These are phyloP conservation scores for Chironomus tentans DNA, from an alignment of 2,888 invertebrate genomes.

Conservation along the genomic window DNA sequence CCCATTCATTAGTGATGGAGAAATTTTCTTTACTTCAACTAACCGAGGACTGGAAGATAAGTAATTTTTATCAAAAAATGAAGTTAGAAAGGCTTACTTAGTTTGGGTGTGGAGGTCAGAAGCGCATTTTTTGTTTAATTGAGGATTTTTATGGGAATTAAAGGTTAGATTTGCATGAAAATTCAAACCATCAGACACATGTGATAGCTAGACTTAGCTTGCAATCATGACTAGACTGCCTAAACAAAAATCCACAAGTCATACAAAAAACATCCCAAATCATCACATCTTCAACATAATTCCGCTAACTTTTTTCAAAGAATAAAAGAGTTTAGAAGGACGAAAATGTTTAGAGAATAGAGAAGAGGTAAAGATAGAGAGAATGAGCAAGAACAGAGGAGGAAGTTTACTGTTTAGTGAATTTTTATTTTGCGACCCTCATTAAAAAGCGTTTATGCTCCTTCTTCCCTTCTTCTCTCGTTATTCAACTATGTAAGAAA, in stretches of 20 bases:
- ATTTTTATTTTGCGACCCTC: constrained; percentile 20
- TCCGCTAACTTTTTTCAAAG: neutral
- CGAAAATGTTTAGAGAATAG: neutral
- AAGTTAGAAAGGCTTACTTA: too few species aligned
- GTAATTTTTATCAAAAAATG: neutral
- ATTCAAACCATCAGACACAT: too few species aligned
- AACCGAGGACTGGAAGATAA: neutral
- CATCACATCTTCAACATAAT: too few species aligned
- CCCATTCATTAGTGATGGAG: too few species aligned
- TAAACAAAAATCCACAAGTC: too few species aligned
- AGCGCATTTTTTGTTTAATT: too few species aligned
- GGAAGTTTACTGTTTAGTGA: neutral
- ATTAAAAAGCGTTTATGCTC: constrained; percentile 8
- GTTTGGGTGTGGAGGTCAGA: too few species aligned
- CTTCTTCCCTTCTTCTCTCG: neutral
- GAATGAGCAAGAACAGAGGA: neutral
- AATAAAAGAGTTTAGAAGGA: neutral
- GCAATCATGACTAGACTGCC: too few species aligned
- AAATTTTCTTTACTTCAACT: neutral
- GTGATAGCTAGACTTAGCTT: too few species aligned
- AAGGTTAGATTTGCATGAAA: too few species aligned
- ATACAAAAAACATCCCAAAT: too few species aligned
- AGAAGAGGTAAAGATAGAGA: neutral
- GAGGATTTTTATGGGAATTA: too few species aligned
- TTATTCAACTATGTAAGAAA: neutral